Percentiles rank a stretch among this genome's conserved stretches.
These are phyloP conservation scores for Channallabes apus DNA, from an alignment of 2,797 vertebrate species.

Conservation along the genomic window DNA sequence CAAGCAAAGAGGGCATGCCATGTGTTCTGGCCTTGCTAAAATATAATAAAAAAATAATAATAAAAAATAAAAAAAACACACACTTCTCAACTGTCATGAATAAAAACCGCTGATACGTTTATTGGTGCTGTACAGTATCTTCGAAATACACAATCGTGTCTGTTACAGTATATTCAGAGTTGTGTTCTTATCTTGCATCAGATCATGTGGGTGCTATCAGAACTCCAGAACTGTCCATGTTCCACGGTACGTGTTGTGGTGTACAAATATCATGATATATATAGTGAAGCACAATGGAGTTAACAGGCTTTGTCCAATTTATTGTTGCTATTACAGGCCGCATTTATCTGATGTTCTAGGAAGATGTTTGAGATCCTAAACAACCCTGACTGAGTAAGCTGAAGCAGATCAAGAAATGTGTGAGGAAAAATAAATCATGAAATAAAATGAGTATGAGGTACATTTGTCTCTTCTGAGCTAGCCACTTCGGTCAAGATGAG, in stretches of 20 bases:
- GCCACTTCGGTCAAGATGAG: background rate
- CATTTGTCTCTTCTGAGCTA: background rate
- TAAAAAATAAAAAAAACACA: background rate
- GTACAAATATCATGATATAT: background rate
- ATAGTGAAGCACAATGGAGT: background rate
- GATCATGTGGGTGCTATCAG: background rate
- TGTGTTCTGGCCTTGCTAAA: slow-evolving; percentile 8
- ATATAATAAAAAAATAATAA: no score
- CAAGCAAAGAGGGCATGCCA: slow-evolving; percentile 30
- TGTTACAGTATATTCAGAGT: background rate
- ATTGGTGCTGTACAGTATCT: background rate
- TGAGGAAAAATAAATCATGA: background rate
- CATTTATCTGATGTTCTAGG: background rate
- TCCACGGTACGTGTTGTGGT: background rate
- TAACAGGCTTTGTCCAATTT: background rate
- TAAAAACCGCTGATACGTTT: background rate
- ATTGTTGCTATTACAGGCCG: background rate
- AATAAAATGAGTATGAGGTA: background rate
- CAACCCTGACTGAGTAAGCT: background rate
- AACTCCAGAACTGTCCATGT: background rate
- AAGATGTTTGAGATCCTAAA: background rate
- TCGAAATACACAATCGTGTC: background rate
- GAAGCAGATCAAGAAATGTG: background rate
- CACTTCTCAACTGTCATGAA: background rate
- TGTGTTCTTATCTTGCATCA: background rate